Conservation (phyloP, 2,797 vertebrate genomes). For the Enteromius thamalakanensis region DNA sequence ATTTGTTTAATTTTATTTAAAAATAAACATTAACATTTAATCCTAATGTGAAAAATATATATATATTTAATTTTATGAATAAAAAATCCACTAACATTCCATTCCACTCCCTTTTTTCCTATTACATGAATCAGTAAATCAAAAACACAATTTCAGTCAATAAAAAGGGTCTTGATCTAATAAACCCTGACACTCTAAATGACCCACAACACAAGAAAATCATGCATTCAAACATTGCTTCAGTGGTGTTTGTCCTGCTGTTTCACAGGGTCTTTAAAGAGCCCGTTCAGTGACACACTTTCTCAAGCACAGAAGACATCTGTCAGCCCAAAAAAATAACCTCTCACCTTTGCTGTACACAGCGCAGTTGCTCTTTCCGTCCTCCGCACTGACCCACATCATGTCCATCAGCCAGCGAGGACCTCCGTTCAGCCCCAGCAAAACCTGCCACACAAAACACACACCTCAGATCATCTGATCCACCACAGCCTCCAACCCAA, state of each 20-base stretch:
- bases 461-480: not conserved
- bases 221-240: not conserved
- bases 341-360: constrained; percentile 89
- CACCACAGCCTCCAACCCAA: not conserved
- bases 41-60: too few species aligned
- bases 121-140: not conserved
- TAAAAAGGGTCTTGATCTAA: not conserved
- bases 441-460: constrained; percentile 63
- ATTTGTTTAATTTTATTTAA: too few species aligned
- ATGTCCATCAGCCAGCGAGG: constrained; percentile 86
- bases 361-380: constrained; percentile 87
- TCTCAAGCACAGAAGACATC: not conserved
- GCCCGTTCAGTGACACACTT: not conserved
- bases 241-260: not conserved
- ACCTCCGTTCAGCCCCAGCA: constrained; percentile 82
- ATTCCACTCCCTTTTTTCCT: not conserved
- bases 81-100: too few species aligned
- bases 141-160: not conserved
- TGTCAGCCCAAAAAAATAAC: not conserved
- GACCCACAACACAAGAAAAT: not conserved
- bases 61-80: too few species aligned
- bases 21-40: too few species aligned
- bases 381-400: constrained; percentile 85
- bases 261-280: not conserved
- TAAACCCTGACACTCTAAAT: not conserved